These are phyloP conservation scores for Cephus cinctus DNA, from an alignment of 1,140 invertebrate genomes.

Conservation along the genomic window DNA sequence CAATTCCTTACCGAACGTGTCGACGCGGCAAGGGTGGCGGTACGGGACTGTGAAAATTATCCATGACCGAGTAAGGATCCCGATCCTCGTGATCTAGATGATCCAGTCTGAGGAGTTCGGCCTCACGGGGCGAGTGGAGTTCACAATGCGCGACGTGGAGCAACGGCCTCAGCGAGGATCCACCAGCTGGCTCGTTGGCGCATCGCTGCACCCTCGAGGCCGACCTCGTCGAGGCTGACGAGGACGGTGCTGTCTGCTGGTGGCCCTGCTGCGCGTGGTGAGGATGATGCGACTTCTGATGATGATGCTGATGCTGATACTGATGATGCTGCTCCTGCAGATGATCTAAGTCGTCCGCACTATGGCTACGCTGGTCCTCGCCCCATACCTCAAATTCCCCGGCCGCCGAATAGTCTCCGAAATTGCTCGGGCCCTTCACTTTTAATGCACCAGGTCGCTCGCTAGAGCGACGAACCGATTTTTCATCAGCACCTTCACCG, in stretches of 20 bases:
- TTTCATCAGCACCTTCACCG: no score
- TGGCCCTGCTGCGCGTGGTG: constrained; percentile 30
- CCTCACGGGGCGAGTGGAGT: constrained; percentile 50
- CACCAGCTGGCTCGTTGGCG: constrained; percentile 47
- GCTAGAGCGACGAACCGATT: no score
- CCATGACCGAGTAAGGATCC: constrained; percentile 51
- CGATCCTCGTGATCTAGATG: constrained; percentile 50
- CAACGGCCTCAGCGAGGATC: constrained; percentile 48
- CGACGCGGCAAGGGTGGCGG: constrained; percentile 50
- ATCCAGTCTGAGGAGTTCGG: constrained; percentile 49
- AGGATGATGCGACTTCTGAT: constrained; percentile 19
- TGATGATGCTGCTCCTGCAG: constrained; percentile 21
- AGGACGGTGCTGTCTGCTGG: no score
- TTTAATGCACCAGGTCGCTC: no score
- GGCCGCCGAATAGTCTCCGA: constrained; percentile 53
- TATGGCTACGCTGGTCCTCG: constrained; percentile 43
- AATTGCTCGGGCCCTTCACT: constrained; percentile 54
- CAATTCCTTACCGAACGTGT: constrained; percentile 52
- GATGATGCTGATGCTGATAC: constrained; percentile 23
- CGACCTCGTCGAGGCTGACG: no score
- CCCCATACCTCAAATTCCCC: constrained; percentile 55
- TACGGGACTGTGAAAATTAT: constrained; percentile 52
- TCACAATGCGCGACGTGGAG: constrained; percentile 54
- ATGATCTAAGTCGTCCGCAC: constrained; percentile 48
- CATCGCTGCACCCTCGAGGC: no score